Evolutionary conservation across 2,797 vertebrate species (phyloP), one percentile per base, ranked within the genome.

Genomic region (Otolemur crassicaudatus): DNA sequence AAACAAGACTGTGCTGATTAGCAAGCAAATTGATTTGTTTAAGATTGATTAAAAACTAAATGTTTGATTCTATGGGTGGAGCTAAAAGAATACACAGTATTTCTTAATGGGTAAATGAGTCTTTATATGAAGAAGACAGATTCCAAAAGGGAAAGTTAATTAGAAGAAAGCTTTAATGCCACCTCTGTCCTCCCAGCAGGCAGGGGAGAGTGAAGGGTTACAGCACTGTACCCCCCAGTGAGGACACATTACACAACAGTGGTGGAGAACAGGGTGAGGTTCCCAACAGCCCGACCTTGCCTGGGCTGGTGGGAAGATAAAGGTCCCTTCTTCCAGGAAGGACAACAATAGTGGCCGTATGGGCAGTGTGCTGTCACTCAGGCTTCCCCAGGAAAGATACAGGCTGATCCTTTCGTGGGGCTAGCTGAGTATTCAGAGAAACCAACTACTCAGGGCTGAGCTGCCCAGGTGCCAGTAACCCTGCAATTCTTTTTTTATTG

Each of bases 81-180:
- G n/a, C 46, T 75, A 23, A 96, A 34, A 31, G 7, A 56, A 27
- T 73, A 49, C 11, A 14, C 13, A 49, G 49, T 49, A 87, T 82
- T 37, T 27, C 25, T 94, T 82, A 7, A 56, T 89, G 77, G 65
- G 65, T 75, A 81, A 84, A 19, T 53, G 29, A 72, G 17, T 86
- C 11, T 94, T 83, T 69, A 12, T 76, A 72, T 67, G n/a, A 93
- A 84, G 79, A 93, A 89, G 34, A 49, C 56, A 69, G 76, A 72
- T 87, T 43, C 3, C 63, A 73, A 86, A 82, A 91, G 19, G 63
- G 63, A 53, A 81, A 58, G 56, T 27, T n/a, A 91, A 63, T 75
- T 16, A 31, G 22, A 81, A 88, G 37, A 80, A 61, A 85, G 14
- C 25, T 65, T 76, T 67, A 40, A 60, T 19, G 17, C 10, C 16